Base-by-base conservation (phyloP, 2,797 vertebrate genomes). In the Linurgus olivaceus region DNA sequence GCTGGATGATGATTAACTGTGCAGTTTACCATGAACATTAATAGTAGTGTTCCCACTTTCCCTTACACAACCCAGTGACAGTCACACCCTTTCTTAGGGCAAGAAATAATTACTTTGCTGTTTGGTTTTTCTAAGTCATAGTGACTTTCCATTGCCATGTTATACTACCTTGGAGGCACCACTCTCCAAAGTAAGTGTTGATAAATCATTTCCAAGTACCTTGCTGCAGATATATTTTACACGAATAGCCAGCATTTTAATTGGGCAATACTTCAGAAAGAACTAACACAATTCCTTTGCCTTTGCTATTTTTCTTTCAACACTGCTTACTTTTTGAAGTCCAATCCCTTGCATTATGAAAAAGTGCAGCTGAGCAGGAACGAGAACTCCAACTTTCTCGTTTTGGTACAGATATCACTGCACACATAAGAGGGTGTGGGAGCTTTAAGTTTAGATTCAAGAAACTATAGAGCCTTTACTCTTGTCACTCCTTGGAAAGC, bases 1-100 rank as follows among this genome's bases (percentile, higher is more conserved):
- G 58, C 48, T 86, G 85, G 91, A 79, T 88, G 92, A 92, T 95
- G 83, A 96, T 96, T 96, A 94, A 89, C 93, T 51, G 25, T 57
- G 79, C 58, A 86, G 54, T 95, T 95, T 84, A 96, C 94, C 83
- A 79, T 17, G 72, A 94, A 82, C 57, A 85, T 96, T 91, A 95
- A 90, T 50, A 88, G 68, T 23, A 68, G 71, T 11, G 80, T 67
- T 92, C 72, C 90, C 93, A 95, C 73, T 96, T 86, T 93, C 76
- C 84, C 74, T 84, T 94, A 84, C 83, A 72, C 93, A 93, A 84
- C 31, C 29, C 85, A 70, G 59, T 28, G 79, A 62, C 72, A 92
- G 91, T 44, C 94, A 96, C 86, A 71, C 81, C 94, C 82, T 93
- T 93, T 90, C 95, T 94, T 17, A 93, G 75, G 82, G 79, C 73